Evolutionary conservation across 2,888 invertebrate genomes (phyloP), one percentile per base, ranked within the genome.

Genomic region (Anticlea derivata): DNA sequence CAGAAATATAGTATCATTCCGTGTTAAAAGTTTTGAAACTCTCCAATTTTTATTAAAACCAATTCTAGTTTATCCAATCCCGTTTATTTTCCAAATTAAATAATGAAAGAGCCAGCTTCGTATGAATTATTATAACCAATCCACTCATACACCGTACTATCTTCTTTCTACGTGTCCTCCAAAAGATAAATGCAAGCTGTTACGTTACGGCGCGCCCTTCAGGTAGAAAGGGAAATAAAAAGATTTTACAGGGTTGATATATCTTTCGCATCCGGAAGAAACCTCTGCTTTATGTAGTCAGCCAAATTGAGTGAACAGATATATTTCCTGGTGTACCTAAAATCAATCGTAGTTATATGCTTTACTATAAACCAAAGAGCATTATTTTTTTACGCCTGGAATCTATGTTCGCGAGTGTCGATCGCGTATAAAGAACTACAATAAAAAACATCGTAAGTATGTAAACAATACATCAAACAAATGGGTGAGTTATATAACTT

Each of bases 151-250:
- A 34, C 34, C 11, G 12, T 12, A 39, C n/a, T n/a, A n/a, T 5
- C 8, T 24, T 13, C 20, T 35, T 26, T 29, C 7, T 33, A n/a
- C 35, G 13, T 8, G 8, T 75, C 72, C 71, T 68, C 74, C 61
- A 64, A 68, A 67, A 75, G 78, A 80, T 78, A 81, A 81, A 80
- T 76, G 77, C 76, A 76, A 75, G 78, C 74, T 75, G 75, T 78
- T 78, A 76, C 75, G 60, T 22, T 12, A 51, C 58, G 61, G n/a
- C n/a, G 65, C 65, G 62, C 65, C 62, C 51, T 60, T 58, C 56
- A 57, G 55, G 56, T 50, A 50, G 46, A 51, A 57, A 57, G 63
- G 65, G 69, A 68, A 75, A 73, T 73, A 80, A 78, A 61, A 80
- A 78, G 63, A 70, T 76, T 73, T 69, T 72, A 75, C 74, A 50